Evolutionary conservation across 1,140 invertebrate genomes (phyloP).

Genomic region (Ceratina australensis): DNA sequence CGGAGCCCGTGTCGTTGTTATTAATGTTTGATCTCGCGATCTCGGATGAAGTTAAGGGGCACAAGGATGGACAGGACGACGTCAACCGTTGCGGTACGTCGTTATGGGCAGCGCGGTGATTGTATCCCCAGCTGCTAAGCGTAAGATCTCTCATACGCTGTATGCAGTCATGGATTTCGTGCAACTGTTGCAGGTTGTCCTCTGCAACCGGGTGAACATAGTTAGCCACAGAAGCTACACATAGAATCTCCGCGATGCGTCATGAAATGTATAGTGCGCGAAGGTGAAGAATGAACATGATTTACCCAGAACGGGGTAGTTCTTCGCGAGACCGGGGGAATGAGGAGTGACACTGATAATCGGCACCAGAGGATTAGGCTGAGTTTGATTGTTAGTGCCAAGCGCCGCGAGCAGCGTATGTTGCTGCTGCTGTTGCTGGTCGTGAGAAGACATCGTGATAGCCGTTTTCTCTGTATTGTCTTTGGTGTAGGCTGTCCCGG

Average conservation of each 20-base stretch:
- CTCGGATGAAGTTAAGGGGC: conserved; percentile 63
- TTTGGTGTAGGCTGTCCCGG: conserved; percentile 75
- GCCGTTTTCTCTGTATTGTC: conserved; percentile 67
- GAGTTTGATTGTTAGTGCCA: conserved; percentile 69
- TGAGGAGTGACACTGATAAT: conserved; percentile 93
- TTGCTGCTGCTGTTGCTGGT: conserved; percentile 66
- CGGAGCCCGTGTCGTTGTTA: conserved; percentile 76
- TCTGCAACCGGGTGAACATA: conserved; percentile 77
- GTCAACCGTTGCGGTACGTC: conserved; percentile 81
- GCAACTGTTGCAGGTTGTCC: conserved; percentile 87
- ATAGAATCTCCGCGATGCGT: not conserved
- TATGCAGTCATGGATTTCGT: conserved; percentile 87
- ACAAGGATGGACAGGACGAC: conserved; percentile 87
- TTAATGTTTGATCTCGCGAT: conserved; percentile 59
- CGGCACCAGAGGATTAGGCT: conserved; percentile 83
- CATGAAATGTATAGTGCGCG: not conserved
- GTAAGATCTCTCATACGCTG: conserved; percentile 87
- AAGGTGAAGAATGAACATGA: conserved; percentile 19
- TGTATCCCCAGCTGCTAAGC: conserved; percentile 76
- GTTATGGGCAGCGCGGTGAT: conserved; percentile 66
- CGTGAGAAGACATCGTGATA: conserved; percentile 71
- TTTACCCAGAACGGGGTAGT: conserved; percentile 83
- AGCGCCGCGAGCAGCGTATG: conserved; percentile 54
- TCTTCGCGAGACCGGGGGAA: conserved; percentile 83
- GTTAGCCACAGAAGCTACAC: conserved; percentile 41